These are phyloP conservation scores for Sicus ferrugineus DNA, from an alignment of 2,888 invertebrate genomes.

Conservation along the genomic window DNA sequence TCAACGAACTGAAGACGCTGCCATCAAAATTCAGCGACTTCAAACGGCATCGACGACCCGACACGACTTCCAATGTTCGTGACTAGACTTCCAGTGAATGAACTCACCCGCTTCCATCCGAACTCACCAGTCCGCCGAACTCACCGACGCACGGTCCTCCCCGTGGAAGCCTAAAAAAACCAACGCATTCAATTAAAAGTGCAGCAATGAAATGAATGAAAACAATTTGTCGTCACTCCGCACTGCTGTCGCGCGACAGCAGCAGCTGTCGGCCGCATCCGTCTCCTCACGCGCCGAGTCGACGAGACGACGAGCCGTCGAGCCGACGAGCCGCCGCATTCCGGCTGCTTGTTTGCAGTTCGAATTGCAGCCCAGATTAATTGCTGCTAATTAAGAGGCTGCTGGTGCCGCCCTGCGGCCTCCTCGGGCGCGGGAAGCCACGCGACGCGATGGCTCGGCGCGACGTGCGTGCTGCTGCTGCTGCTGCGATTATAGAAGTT, in stretches of 20 bases:
- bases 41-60: too few relatives aligned
- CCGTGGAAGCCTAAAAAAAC: background rate
- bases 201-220: conserved; percentile 24
- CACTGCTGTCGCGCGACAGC: conserved; percentile 1
- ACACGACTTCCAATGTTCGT: too few relatives aligned
- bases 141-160: background rate
- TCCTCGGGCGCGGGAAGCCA: background rate
- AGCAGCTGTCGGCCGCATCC: background rate
- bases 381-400: conserved; percentile 48
- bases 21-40: too few relatives aligned
- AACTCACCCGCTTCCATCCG: too few relatives aligned
- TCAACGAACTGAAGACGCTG: too few relatives aligned
- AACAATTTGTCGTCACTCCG: conserved; percentile 29
- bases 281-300: background rate
- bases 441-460: background rate
- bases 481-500: background rate
- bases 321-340: background rate
- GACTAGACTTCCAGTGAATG: too few relatives aligned
- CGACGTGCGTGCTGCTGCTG: background rate
- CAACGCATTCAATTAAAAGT: conserved; percentile 24
- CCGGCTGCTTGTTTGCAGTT: conserved; percentile 28
- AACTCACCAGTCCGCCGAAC: too few relatives aligned
- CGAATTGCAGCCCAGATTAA: conserved; percentile 47
- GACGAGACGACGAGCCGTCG: background rate
- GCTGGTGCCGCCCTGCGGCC: conserved; percentile 15